These are phyloP conservation scores for Danio albolineatus DNA, from an alignment of 2,797 vertebrate species.

Conservation along the genomic window DNA sequence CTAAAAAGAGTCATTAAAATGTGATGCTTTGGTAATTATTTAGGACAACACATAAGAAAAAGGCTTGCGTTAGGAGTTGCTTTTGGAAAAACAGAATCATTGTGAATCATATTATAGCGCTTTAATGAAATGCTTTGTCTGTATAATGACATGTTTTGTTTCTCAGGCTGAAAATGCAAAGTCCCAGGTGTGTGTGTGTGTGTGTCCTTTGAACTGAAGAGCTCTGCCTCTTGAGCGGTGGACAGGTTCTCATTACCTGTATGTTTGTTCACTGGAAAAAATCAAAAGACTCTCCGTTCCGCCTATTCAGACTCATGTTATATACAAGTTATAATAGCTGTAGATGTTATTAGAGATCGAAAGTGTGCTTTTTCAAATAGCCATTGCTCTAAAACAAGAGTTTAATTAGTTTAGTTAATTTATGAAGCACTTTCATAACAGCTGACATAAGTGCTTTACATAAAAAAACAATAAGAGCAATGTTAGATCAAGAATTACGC, in stretches of 20 bases:
- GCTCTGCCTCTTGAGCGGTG: conserved; percentile 26
- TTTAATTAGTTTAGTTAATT: no score
- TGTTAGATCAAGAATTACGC: no score
- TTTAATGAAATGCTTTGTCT: conserved; percentile 37
- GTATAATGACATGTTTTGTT: conserved; percentile 18
- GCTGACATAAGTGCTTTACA: no score
- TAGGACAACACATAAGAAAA: neutral
- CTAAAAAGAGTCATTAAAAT: neutral
- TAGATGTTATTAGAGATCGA: neutral
- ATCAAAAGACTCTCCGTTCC: conserved; percentile 35
- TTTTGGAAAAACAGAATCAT: neutral
- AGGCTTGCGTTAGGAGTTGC: neutral
- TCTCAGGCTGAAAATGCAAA: neutral
- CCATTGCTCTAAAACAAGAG: neutral
- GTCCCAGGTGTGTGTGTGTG: conserved; percentile 59
- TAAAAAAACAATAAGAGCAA: no score
- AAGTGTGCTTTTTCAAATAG: neutral
- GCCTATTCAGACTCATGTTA: conserved; percentile 40
- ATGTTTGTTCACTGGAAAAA: conserved; percentile 42
- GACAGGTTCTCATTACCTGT: conserved; percentile 37
- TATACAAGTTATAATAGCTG: conserved; percentile 3
- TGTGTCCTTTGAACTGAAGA: conserved; percentile 55
- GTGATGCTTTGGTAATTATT: neutral
- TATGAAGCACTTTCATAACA: no score
- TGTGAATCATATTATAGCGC: conserved; percentile 10